A percentile compares a stretch with the other conserved stretches of the same genome.
Evolutionary conservation across 2,113 vertebrate genomes (phyloP).

Genomic region (Indicator indicator): DNA sequence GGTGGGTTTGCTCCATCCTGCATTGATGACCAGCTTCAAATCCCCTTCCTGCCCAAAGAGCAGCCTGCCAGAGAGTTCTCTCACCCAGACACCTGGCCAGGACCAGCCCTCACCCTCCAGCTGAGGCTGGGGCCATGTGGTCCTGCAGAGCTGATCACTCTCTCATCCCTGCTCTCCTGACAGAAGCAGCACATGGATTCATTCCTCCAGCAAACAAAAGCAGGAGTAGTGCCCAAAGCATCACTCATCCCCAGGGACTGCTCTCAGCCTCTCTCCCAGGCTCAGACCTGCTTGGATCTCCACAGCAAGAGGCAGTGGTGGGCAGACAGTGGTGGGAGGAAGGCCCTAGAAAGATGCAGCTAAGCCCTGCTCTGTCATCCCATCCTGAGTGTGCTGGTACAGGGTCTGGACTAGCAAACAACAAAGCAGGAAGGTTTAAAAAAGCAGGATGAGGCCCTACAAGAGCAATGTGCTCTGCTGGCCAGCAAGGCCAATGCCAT

Average conservation of each 20-base stretch:
- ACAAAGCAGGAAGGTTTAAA: not conserved
- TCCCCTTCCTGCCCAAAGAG: not conserved
- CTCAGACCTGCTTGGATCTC: not conserved
- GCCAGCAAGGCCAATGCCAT: no score
- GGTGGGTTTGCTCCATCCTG: not conserved
- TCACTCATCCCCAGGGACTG: not conserved
- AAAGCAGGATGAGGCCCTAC: not conserved
- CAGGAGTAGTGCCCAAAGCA: not conserved
- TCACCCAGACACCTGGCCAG: not conserved
- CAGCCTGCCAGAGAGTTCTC: not conserved
- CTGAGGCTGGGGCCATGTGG: rapidly evolving
- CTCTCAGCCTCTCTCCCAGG: not conserved
- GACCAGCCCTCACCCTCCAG: not conserved
- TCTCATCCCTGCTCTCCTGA: not conserved
- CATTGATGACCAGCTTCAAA: not conserved
- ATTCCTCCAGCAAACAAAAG: not conserved
- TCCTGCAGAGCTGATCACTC: not conserved
- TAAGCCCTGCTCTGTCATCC: not conserved
- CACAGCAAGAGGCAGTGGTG: not conserved
- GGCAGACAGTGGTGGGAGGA: not conserved
- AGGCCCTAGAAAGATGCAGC: not conserved
- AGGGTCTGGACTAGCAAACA: not conserved
- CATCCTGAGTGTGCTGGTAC: not conserved
- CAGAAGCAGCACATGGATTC: not conserved
- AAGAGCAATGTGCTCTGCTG: no score